Evolutionary conservation across 2,113 vertebrate genomes (phyloP).

Genomic region (Oenanthe oenanthe): DNA sequence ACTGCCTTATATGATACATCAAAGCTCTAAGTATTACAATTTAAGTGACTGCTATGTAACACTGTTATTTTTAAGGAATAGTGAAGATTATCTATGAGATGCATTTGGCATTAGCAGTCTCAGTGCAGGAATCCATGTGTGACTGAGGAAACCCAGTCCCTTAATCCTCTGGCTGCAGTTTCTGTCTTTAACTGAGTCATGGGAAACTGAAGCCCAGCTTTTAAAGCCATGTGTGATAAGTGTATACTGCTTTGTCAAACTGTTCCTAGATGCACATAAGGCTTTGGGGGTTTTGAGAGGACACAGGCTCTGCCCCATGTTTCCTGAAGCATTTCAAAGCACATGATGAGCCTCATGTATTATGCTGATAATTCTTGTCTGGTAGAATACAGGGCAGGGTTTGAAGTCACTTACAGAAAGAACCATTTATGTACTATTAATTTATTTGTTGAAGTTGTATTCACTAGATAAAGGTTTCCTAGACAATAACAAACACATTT

Average conservation of each 20-base stretch:
- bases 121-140: background rate
- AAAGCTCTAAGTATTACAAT: background rate
- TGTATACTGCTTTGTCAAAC: background rate
- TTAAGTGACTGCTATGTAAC: background rate
- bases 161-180: background rate
- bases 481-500: background rate
- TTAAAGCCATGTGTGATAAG: background rate
- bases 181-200: background rate
- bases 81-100: accelerated
- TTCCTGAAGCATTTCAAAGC: background rate
- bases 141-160: background rate
- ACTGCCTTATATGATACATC: accelerated
- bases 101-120: background rate
- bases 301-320: background rate
- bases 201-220: background rate
- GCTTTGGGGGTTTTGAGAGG: background rate
- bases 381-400: background rate
- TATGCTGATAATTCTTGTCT: background rate
- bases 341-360: background rate
- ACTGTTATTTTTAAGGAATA: background rate
- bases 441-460: background rate
- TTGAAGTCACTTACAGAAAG: background rate
- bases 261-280: background rate
- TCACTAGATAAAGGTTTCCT: background rate
- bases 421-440: background rate